Base-by-base conservation (phyloP, 2,797 vertebrate species). In the Dryobates pubescens region DNA sequence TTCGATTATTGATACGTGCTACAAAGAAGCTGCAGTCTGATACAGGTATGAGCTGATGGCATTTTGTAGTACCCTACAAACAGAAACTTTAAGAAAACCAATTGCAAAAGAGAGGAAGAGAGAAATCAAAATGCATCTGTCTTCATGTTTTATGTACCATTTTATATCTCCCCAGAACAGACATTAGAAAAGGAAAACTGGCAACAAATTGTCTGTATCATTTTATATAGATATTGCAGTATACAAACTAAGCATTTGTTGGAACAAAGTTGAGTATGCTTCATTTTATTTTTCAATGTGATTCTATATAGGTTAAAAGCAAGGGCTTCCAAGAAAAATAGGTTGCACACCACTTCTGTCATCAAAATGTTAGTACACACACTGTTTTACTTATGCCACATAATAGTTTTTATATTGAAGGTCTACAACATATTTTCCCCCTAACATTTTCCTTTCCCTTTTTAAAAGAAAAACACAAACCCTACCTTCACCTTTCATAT, bases 241-340 rank as follows among this genome's bases (percentile, higher is more conserved):
- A 75, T 6, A 69, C 17, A 87, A 91, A 81, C n/a, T 23, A 38
- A 65, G 38, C 38, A 69, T 72, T 70, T 82, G 8, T 18, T 81
- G 43, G 63, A 65, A 41, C 20, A 77, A 86, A 89, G 61, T 30
- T 74, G 41, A 70, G 7, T 13, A 27, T n/a, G 24, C 13, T 58
- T 78, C 2, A 1, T 57, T 90, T 83, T 61, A 27, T 29, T 81
- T 94, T 78, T 79, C 76, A 30, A 56, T 68, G 34, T 32, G n/a
- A 71, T 36, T 70, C 51, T 86, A 22, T 57, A 6, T 61, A 76
- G 38, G 19, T 32, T 38, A 54, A 86, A 86, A 80, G 30, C 63
- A 86, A 92, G 17, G 14, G 24, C 30, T 89, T 92, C 61, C 63
- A 81, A 88, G 67, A 86, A 90, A 76, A 90, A 59, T 17, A 77